Percentiles rank a stretch among this genome's conserved stretches.
These are phyloP conservation scores for Drosophila fuyamai DNA, from an alignment of 1,140 invertebrate genomes.

Conservation along the genomic window DNA sequence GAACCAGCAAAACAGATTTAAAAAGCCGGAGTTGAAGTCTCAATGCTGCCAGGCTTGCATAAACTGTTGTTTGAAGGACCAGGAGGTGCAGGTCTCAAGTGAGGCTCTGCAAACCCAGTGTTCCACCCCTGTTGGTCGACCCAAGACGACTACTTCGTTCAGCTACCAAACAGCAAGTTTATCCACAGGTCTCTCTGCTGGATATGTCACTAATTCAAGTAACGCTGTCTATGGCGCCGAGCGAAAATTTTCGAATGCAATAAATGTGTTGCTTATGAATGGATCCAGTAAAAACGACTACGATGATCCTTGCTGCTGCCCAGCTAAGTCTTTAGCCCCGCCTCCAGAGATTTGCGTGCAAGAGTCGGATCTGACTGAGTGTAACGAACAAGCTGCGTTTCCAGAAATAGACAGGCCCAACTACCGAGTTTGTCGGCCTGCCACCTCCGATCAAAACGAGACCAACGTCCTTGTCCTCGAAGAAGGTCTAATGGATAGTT, in stretches of 20 bases:
- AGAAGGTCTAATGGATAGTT: neutral
- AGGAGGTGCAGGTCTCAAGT: constrained; percentile 17
- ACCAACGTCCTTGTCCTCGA: constrained; percentile 47
- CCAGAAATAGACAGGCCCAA: constrained; percentile 40
- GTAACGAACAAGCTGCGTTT: constrained; percentile 34
- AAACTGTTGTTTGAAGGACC: neutral
- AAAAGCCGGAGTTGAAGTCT: neutral
- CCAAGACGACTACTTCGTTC: neutral
- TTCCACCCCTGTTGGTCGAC: too few species aligned
- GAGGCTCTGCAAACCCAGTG: neutral
- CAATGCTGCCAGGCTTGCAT: neutral
- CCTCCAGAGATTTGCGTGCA: constrained; percentile 45
- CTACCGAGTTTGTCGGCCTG: constrained; percentile 39
- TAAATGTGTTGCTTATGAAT: constrained; percentile 61
- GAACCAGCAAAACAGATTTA: neutral
- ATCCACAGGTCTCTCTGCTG: neutral
- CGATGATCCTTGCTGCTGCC: constrained; percentile 8
- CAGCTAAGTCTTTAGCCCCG: neutral
- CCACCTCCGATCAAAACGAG: constrained; percentile 14
- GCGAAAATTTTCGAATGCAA: constrained; percentile 10
- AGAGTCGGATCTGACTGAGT: constrained; percentile 40
- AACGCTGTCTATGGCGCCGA: neutral
- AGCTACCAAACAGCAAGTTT: neutral
- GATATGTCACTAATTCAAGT: neutral
- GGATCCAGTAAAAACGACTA: constrained; percentile 1